Conservation (phyloP, 2,113 vertebrate species). For the Hoplias malabaricus region DNA sequence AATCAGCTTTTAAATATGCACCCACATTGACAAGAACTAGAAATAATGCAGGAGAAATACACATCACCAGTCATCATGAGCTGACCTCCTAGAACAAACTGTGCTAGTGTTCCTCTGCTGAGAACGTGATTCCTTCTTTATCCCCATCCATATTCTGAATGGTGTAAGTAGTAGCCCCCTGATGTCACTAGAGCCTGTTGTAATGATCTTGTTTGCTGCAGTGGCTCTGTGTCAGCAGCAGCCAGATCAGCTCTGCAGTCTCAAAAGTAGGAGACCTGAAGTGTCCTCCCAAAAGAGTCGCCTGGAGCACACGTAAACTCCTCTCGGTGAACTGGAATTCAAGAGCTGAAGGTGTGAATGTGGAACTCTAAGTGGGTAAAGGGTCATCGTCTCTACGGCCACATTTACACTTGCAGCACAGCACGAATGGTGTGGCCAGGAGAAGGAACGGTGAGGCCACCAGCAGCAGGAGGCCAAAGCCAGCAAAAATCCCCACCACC, state of each 20-base stretch:
- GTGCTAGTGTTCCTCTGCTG: neutral
- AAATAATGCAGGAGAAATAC: neutral
- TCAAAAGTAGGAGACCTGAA: neutral
- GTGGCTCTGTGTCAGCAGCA: neutral
- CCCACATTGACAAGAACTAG: neutral
- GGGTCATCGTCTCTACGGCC: conserved; percentile 84
- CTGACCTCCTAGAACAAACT: neutral
- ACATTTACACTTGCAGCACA: conserved; percentile 90
- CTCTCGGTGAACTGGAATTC: neutral
- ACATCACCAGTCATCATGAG: neutral
- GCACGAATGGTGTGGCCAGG: conserved; percentile 83
- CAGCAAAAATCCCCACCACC: conserved; percentile 88
- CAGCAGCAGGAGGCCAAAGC: conserved; percentile 83
- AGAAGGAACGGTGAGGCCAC: conserved; percentile 86
- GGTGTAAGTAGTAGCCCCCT: neutral
- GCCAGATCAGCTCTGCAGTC: neutral
- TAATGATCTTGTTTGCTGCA: neutral
- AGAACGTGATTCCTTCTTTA: neutral
- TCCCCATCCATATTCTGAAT: neutral
- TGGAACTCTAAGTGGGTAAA: conserved; percentile 73
- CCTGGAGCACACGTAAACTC: neutral
- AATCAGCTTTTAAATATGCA: neutral
- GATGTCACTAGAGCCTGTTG: neutral
- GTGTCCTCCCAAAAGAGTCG: neutral
- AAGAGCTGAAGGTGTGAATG: neutral